These are phyloP conservation scores for Phrynocephalus guinanensis DNA, from an alignment of 2,797 vertebrate genomes.

Conservation along the genomic window DNA sequence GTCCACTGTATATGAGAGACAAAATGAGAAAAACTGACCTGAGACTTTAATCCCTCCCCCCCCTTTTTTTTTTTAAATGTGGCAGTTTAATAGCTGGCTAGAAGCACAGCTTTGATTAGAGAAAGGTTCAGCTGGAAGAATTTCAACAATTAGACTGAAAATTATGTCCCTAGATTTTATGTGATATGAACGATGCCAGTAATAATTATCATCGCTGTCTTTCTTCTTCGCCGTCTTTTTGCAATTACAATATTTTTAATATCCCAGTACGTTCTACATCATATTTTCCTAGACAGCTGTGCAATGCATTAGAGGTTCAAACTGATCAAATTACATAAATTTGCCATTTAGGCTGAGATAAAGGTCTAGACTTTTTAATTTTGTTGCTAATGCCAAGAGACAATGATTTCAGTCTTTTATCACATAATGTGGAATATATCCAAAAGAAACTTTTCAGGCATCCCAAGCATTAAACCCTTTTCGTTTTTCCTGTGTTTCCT, in stretches of 20 bases:
- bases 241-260: background rate
- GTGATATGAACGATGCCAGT: constrained; percentile 1
- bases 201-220: background rate
- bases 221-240: background rate
- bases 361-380: constrained; percentile 21
- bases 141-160: background rate
- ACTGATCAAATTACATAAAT: constrained; percentile 10
- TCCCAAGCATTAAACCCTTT: background rate
- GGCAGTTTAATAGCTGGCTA: background rate
- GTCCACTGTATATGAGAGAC: background rate
- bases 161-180: background rate
- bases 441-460: background rate
- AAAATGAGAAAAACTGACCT: background rate
- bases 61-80: background rate
- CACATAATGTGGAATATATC: constrained; percentile 8
- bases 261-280: background rate
- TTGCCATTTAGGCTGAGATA: constrained; percentile 7
- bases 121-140: constrained; percentile 10
- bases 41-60: background rate
- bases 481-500: background rate
- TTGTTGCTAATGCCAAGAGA: background rate
- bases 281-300: background rate
- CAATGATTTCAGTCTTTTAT: background rate
- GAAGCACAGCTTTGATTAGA: constrained; percentile 25
- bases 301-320: background rate